phyloP scores from a whole-genome alignment of 2,888 invertebrate species.

The Eupithecia subfuscata region DNA sequence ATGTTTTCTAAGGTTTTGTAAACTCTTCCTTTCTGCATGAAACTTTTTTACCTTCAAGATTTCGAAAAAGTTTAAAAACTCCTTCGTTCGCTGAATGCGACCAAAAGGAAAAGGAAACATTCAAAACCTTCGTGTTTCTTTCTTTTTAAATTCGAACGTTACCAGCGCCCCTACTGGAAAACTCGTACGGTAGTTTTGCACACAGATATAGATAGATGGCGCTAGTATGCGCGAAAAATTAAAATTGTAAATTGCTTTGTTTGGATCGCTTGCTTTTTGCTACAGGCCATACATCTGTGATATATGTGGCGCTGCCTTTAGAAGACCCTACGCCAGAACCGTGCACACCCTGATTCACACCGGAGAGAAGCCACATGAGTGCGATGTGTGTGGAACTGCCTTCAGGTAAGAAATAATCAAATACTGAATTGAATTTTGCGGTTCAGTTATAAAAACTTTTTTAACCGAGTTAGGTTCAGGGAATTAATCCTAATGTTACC shows the following conservation, averaged over 20 bases:
- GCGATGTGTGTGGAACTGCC: slow-evolving; percentile 78
- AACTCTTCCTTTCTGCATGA: neutral
- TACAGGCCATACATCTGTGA: slow-evolving; percentile 76
- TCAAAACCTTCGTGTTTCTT: neutral
- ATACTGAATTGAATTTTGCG: neutral
- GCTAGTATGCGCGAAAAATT: slow-evolving; percentile 27
- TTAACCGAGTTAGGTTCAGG: neutral
- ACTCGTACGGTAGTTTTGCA: slow-evolving; percentile 23
- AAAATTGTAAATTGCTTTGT: slow-evolving; percentile 32
- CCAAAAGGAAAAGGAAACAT: neutral
- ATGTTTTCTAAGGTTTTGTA: neutral
- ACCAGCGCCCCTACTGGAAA: slow-evolving; percentile 32
- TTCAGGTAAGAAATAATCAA: slow-evolving; percentile 63
- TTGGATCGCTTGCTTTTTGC: slow-evolving; percentile 16
- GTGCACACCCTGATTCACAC: slow-evolving; percentile 80
- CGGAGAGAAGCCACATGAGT: slow-evolving; percentile 78
- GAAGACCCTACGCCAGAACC: slow-evolving; percentile 76
- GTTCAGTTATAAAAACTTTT: neutral
- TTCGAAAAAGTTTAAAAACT: slow-evolving; percentile 1
- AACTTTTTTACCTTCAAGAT: neutral
- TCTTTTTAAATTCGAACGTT: slow-evolving; percentile 6
- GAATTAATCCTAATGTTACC: neutral
- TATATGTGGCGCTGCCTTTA: slow-evolving; percentile 78
- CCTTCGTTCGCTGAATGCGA: neutral
- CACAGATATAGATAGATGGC: slow-evolving; percentile 32